phyloP scores from a whole-genome alignment of 23 tunicate species.

The Botrylloides violaceus region DNA sequence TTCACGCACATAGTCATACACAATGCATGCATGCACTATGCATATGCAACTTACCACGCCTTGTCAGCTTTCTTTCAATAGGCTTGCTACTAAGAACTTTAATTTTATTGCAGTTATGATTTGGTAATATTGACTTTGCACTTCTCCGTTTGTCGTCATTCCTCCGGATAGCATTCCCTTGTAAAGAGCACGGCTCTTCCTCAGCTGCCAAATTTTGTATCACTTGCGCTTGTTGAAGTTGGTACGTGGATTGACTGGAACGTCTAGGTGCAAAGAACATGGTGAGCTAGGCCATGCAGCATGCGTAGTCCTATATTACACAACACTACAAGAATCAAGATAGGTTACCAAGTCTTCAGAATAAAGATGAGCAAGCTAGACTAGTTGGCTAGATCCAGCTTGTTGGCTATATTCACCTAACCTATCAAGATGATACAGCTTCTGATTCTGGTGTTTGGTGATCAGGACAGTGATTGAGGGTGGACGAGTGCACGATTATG shows the following conservation, averaged over 20 bases:
- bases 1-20: background rate
- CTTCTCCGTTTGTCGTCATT: background rate
- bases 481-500: too few species aligned
- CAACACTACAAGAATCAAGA: too few species aligned
- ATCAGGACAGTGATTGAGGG: too few species aligned
- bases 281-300: too few species aligned
- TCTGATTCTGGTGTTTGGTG: too few species aligned
- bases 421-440: too few species aligned
- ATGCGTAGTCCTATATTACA: too few species aligned
- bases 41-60: conserved; percentile 18
- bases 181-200: background rate
- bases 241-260: conserved; percentile 18
- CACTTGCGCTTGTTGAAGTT: conserved; percentile 24
- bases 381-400: too few species aligned
- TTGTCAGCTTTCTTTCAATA: conserved; percentile 17
- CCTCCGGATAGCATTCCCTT: background rate
- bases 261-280: conserved; percentile 8
- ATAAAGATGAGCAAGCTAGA: too few species aligned
- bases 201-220: conserved; percentile 40
- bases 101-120: background rate
- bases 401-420: too few species aligned
- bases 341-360: too few species aligned
- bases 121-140: background rate
- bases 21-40: background rate
- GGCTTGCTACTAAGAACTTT: conserved; percentile 15